Evolutionary conservation across 2,888 invertebrate genomes (phyloP), one percentile per base, ranked within the genome.

Genomic region (Drosophila tanythrix): DNA sequence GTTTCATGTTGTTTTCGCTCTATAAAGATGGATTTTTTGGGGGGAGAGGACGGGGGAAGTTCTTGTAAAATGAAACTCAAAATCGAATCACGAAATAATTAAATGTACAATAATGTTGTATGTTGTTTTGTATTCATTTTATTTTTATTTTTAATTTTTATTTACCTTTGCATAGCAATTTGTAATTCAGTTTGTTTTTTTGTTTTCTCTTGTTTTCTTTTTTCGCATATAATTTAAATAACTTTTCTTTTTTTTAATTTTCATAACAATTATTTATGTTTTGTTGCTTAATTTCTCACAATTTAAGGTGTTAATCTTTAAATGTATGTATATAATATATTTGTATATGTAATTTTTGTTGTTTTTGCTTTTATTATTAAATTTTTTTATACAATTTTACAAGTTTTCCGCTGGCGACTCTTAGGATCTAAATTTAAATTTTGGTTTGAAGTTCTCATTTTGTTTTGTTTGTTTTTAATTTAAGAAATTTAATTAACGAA

Each of bases 321-420:
- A 71, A 71, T 80, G 60, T 82, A 70, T 76, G 48, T 59, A 51
- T 65, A 48, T 67, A 43, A 53, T 64, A 58, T 60, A 46, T 76
- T 53, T 58, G 35, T 74, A 58, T 51, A 57, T 61, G 31, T 62
- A 33, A 51, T 48, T 53, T 69, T 64, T 57, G 38, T n/a, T 59
- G 21, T 51, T 74, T 43, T 57, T 38, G 53, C 55, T 67, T 48
- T 62, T 29, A 36, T 64, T 53, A 63, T 81, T 68, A 73, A 72
- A 58, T 74, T 82, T 33, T 88, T 66, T 81, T 70, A 58, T 85
- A 89, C 89, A 89, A 89, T 78, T 85, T 88, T 85, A 88, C 88
- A 89, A 67, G 70, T 52, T 82, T 72, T 66, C n/a, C 68, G 74
- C 71, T 74, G 66, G 71, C 76, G 63, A 62, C 65, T 60, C 81